phyloP scores from a whole-genome alignment of 2,888 invertebrate genomes.

The Lacanobia wlatinum region DNA sequence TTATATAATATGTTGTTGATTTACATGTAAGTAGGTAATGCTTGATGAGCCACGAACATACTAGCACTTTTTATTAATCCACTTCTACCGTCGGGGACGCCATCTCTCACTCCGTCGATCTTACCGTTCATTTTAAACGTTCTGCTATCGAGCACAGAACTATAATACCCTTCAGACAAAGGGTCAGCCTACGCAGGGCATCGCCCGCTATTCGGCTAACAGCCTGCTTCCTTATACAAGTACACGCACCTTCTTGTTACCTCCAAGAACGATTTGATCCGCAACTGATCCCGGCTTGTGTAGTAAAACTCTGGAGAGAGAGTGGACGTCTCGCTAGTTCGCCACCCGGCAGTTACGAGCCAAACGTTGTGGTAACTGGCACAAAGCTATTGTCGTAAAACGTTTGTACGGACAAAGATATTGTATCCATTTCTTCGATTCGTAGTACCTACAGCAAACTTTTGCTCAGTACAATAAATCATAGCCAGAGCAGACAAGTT shows the following conservation, averaged over 20 bases:
- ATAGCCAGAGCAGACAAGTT: conserved; percentile 19
- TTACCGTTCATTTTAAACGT: conserved; percentile 31
- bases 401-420: background rate
- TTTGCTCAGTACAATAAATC: conserved; percentile 2
- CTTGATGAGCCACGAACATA: conserved; percentile 5
- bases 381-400: conserved; percentile 13
- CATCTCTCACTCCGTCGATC: conserved; percentile 12
- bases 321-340: conserved; percentile 4
- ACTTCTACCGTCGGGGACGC: background rate
- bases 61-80: conserved; percentile 6
- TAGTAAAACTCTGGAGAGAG: conserved; percentile 36
- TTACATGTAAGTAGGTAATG: conserved; percentile 25
- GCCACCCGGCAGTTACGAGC: background rate
- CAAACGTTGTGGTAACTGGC: conserved; percentile 9
- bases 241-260: conserved; percentile 64
- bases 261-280: conserved; percentile 37
- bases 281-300: conserved; percentile 31
- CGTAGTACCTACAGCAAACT: background rate
- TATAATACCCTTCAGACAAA: conserved; percentile 75
- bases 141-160: conserved; percentile 54
- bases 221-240: conserved; percentile 74
- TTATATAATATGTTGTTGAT: background rate
- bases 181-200: conserved; percentile 85
- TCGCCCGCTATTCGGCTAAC: conserved; percentile 79
- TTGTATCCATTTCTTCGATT: background rate